Evolutionary conservation across 1,140 invertebrate species (phyloP).

Genomic region (Drosophila tristis): DNA sequence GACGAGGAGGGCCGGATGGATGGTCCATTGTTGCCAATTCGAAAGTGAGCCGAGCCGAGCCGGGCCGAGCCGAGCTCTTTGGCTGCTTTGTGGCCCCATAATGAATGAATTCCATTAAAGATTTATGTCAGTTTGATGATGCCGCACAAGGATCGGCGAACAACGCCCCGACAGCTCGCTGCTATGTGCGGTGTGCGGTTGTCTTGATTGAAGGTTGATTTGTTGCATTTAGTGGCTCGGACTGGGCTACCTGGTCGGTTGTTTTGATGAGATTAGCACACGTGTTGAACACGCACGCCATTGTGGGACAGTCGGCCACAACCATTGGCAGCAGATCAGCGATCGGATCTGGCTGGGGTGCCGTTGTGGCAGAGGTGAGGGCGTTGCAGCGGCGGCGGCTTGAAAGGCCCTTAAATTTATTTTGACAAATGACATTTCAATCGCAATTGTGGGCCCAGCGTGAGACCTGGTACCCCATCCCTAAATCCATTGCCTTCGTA

Average conservation of each 20-base stretch:
- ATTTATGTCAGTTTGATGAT: constrained; percentile 84
- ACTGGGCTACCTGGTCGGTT: constrained; percentile 51
- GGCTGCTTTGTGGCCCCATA: constrained; percentile 67
- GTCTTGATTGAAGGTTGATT: constrained; percentile 83
- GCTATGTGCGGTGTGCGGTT: constrained; percentile 26
- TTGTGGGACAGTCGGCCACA: constrained; percentile 22
- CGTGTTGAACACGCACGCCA: constrained; percentile 82
- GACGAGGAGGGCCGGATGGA: constrained; percentile 16
- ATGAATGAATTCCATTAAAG: constrained; percentile 84
- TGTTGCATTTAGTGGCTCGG: constrained; percentile 73
- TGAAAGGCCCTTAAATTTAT: constrained; percentile 80
- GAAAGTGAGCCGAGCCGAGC: constrained; percentile 25
- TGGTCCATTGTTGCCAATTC: constrained; percentile 59
- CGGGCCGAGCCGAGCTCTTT: constrained; percentile 14
- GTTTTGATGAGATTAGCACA: constrained; percentile 82
- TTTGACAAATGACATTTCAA: constrained; percentile 84
- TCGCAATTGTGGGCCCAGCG: constrained; percentile 71
- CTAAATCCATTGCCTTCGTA: constrained; percentile 16
- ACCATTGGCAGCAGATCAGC: no score
- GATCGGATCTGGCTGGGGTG: constrained; percentile 17
- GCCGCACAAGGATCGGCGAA: constrained; percentile 70
- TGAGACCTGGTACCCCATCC: constrained; percentile 35
- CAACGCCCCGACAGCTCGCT: constrained; percentile 41
- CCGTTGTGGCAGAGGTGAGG: constrained; percentile 22
- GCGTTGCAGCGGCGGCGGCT: constrained; percentile 56